A percentile compares a stretch with the other conserved stretches of the same genome.
Conservation (phyloP, 2,797 vertebrate genomes). For the Hirundo rustica region DNA sequence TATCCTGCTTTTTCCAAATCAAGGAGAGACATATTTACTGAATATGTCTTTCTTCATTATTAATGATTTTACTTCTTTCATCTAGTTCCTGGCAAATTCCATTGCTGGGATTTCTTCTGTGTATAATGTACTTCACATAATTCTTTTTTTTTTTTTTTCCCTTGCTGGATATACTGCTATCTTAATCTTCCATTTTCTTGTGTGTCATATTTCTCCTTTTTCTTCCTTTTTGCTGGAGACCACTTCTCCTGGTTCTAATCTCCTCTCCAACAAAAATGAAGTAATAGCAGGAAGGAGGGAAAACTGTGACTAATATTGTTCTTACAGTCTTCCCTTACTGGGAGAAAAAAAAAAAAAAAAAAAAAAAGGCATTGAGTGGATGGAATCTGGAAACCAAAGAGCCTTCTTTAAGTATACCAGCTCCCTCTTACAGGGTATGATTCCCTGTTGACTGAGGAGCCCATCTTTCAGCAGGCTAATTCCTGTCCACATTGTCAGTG, state of each 20-base stretch:
- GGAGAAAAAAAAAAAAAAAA: not conserved
- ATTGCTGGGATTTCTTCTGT: not conserved
- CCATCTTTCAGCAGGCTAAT: not conserved
- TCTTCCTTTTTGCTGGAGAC: not conserved
- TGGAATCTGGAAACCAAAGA: not conserved
- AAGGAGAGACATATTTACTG: conserved; percentile 19
- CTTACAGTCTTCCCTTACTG: not conserved
- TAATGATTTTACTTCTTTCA: not conserved
- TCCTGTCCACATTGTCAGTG: accelerated
- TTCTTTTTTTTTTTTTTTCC: not conserved
- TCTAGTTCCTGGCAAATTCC: not conserved
- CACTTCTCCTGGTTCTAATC: not conserved
- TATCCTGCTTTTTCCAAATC: conserved; percentile 19
- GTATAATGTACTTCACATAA: not conserved
- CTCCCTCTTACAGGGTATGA: not conserved
- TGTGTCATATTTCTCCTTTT: not conserved
- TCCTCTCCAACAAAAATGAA: not conserved
- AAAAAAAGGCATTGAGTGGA: not conserved
- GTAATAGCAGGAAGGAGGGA: not conserved
- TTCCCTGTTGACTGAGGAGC: not conserved
- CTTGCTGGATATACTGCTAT: not conserved
- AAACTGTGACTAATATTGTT: not conserved
- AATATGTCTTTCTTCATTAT: conserved; percentile 36
- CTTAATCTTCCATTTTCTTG: not conserved
- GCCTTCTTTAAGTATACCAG: not conserved